Evolutionary conservation across 2,797 vertebrate genomes (phyloP).

Genomic region (Eupleurogrammus muticus): DNA sequence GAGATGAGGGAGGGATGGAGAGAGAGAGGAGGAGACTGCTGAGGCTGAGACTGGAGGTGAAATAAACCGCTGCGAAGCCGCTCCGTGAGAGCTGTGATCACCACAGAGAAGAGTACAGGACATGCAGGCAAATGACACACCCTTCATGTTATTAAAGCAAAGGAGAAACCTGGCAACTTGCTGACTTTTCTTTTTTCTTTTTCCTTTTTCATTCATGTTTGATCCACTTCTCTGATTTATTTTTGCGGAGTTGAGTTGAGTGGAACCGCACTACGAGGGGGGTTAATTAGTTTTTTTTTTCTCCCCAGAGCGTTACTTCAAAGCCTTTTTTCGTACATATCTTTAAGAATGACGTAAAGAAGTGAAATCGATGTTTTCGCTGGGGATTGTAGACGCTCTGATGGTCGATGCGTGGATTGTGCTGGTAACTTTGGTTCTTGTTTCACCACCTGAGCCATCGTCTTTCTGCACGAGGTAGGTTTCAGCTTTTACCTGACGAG

Average conservation of each 20-base stretch:
- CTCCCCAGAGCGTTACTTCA: constrained; percentile 23
- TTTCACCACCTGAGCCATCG: constrained; percentile 13
- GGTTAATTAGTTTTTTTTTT: constrained; percentile 20
- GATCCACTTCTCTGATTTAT: constrained; percentile 12
- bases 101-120: constrained; percentile 40
- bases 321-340: constrained; percentile 23
- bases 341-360: constrained; percentile 47
- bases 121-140: constrained; percentile 44
- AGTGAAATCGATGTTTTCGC: constrained; percentile 10
- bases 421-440: constrained; percentile 48
- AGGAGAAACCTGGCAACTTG: constrained; percentile 16
- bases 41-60: constrained; percentile 39
- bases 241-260: constrained; percentile 22
- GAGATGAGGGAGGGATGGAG: constrained; percentile 4
- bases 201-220: constrained; percentile 17
- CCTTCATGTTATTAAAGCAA: constrained; percentile 2
- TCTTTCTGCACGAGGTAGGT: constrained; percentile 64
- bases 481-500: constrained; percentile 1
- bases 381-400: constrained; percentile 29
- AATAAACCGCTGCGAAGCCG: constrained; percentile 33
- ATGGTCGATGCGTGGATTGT: constrained; percentile 37
- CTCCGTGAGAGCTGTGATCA: constrained; percentile 41
- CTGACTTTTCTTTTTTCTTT: constrained; percentile 4
- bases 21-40: constrained; percentile 29
- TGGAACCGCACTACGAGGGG: constrained; percentile 2